These are phyloP conservation scores for Pholis gunnellus DNA, from an alignment of 2,113 vertebrate species.

Conservation along the genomic window DNA sequence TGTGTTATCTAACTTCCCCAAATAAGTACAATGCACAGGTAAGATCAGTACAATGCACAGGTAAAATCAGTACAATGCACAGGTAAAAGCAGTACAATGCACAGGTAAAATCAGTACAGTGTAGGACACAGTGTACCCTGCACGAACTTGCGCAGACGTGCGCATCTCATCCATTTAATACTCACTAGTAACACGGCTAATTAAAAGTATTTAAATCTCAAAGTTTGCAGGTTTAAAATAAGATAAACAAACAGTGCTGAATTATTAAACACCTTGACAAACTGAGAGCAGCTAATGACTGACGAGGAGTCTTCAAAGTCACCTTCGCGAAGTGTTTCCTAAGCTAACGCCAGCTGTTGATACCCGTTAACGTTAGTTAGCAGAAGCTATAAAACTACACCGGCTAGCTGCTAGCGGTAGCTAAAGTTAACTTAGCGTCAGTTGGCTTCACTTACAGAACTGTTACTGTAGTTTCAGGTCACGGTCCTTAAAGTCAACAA, in stretches of 20 bases:
- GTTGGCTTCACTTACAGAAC: constrained; percentile 5
- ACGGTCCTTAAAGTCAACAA: not conserved
- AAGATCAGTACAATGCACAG: too few relatives aligned
- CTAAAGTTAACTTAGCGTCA: constrained; percentile 8
- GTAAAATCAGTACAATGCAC: too few relatives aligned
- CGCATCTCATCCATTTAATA: not conserved
- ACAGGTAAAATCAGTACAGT: too few relatives aligned
- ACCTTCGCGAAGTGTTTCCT: constrained; percentile 4
- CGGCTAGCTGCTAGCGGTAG: constrained; percentile 21
- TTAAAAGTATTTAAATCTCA: too few relatives aligned
- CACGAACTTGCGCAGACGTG: not conserved
- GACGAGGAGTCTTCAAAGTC: constrained; percentile 37
- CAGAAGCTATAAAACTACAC: not conserved
- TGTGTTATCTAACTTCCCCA: not conserved
- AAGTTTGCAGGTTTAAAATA: not conserved
- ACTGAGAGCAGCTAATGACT: too few relatives aligned
- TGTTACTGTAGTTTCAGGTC: not conserved
- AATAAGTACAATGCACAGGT: too few relatives aligned
- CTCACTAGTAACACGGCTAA: not conserved
- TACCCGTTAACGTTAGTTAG: not conserved
- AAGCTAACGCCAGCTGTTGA: not conserved
- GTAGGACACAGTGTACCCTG: not conserved
- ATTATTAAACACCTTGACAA: too few relatives aligned
- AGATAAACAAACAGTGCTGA: too few relatives aligned
- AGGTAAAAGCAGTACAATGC: too few relatives aligned